Evolutionary conservation across 2,797 vertebrate genomes (phyloP), one percentile per base, ranked within the genome.

Genomic region (Odontamblyopus rebecca): DNA sequence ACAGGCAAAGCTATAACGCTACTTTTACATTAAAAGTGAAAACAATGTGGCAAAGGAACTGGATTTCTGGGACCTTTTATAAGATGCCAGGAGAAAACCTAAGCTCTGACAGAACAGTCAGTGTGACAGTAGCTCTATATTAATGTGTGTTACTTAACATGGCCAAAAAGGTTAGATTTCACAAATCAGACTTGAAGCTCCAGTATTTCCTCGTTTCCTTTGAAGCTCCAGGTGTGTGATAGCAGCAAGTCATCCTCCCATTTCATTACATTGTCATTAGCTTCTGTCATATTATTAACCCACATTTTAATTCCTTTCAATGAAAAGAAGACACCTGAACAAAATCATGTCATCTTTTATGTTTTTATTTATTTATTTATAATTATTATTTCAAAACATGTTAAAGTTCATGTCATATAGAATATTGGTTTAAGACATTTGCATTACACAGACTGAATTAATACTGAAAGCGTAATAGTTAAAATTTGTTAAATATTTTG

Each of bases 221-320:
- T 93, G 89, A 93, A 89, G 87, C 83, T 80, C 81, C 92, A 93
- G 93, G 90, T 93, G 93, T 87, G 86, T 35, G 88, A 90, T 90
- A 91, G 11, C 69, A 89, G 61, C 18, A 80, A 85, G 75, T 88
- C 87, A 83, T 74, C 77, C 53, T 76, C 77, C 56, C 82, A 82
- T 92, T 89, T 92, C 85, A 88, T 82, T 89, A 85, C 71, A 0
- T 67, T 59, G 67, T 86, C 80, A 90, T 91, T 91, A 89, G 75
- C 61, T 62, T 84, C 23, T 70, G 77, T 89, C 86, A 82, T 71
- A 72, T 48, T 48, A 68, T 50, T 87, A 74, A 83, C 53, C 79
- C 70, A 72, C 64, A 70, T 75, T 72, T 60, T 62, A 60, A 70
- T 75, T 79, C 72, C 38, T 76, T 63, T 26, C 5, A 26, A 12